Conservation (phyloP, 1,140 invertebrate genomes). For the Camponotus pennsylvanicus region DNA sequence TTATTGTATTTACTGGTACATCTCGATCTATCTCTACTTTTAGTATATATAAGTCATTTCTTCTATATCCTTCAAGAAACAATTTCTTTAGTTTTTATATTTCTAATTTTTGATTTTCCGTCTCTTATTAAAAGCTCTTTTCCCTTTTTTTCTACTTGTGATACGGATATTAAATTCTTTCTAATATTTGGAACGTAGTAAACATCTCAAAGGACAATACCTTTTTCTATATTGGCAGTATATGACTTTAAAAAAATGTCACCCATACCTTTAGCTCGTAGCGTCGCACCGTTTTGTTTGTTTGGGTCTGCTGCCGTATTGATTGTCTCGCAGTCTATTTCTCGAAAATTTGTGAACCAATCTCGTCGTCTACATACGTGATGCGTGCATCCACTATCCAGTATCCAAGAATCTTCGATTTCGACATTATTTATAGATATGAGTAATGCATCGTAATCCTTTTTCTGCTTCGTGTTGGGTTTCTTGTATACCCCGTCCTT, state of each 20-base stretch:
- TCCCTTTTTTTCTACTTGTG: slow-evolving; percentile 37
- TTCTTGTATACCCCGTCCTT: neutral
- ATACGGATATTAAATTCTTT: slow-evolving; percentile 35
- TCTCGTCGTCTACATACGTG: slow-evolving; percentile 25
- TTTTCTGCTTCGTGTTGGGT: neutral
- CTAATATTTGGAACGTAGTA: slow-evolving; percentile 25
- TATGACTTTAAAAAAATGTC: neutral
- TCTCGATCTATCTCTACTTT: neutral
- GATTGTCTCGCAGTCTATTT: neutral
- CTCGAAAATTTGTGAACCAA: slow-evolving; percentile 20
- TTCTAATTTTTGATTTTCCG: slow-evolving; percentile 21
- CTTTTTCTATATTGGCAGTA: neutral
- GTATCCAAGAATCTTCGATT: neutral
- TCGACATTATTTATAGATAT: slow-evolving; percentile 23
- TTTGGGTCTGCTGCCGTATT: slow-evolving; percentile 24
- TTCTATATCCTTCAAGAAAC: slow-evolving; percentile 1
- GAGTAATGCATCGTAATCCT: slow-evolving; percentile 1
- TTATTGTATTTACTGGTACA: neutral
- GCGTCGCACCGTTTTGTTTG: neutral
- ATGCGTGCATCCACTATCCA: slow-evolving; percentile 28
- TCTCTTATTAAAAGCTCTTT: slow-evolving; percentile 10
- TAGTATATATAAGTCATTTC: slow-evolving; percentile 26
- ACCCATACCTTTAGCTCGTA: slow-evolving; percentile 10
- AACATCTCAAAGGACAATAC: neutral
- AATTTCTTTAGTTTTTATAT: neutral